Evolutionary conservation across 2,113 vertebrate genomes (phyloP).

Genomic region (Halichoerus grypus): DNA sequence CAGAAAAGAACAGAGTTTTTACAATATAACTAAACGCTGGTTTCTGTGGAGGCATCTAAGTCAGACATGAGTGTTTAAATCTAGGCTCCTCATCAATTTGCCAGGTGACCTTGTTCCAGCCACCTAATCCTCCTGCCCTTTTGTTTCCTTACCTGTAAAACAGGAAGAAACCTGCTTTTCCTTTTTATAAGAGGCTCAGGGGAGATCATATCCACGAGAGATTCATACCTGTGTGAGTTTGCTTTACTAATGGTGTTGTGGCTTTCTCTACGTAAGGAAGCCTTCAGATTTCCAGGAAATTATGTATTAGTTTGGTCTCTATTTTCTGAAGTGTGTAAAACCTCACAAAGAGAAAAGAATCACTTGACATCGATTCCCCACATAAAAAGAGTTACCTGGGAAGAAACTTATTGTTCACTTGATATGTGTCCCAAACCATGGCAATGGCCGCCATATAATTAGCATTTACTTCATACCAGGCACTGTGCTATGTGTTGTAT

Average conservation of each 20-base stretch:
- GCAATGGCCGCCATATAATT: neutral
- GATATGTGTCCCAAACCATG: neutral
- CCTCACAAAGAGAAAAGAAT: neutral
- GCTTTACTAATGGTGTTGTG: neutral
- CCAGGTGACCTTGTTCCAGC: neutral
- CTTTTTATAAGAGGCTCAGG: neutral
- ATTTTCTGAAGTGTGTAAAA: neutral
- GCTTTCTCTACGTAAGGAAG: neutral
- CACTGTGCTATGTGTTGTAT: neutral
- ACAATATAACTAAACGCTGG: neutral
- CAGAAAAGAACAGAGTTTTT: neutral
- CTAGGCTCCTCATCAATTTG: neutral
- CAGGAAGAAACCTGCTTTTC: neutral
- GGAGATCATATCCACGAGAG: neutral
- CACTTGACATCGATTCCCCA: neutral
- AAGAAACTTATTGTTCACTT: neutral
- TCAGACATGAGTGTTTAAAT: neutral
- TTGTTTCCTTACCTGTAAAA: constrained; percentile 6
- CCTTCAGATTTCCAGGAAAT: constrained; percentile 25
- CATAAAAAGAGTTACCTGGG: neutral
- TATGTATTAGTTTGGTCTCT: neutral
- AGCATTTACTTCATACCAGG: neutral
- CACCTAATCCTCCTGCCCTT: neutral
- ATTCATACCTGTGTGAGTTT: neutral
- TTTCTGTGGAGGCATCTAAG: neutral